Evolutionary conservation across 2,113 vertebrate species (phyloP).

Genomic region (Cheirogaleus medius): DNA sequence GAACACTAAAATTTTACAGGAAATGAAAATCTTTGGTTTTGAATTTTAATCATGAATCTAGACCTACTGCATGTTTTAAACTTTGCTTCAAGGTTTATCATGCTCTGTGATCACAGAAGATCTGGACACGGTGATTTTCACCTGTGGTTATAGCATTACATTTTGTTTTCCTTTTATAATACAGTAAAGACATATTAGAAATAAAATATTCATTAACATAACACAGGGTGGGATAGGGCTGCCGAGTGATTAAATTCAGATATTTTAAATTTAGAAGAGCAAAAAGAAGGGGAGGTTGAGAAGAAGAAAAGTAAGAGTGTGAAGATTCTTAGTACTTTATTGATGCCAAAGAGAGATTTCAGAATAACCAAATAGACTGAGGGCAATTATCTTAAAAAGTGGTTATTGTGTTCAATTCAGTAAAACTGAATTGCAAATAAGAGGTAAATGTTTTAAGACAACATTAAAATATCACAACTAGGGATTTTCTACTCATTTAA

Average conservation of each 20-base stretch:
- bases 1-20: conserved; percentile 79
- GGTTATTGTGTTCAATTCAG: not conserved
- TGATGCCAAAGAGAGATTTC: not conserved
- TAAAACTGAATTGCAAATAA: not conserved
- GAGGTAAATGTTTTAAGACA: conserved; percentile 58
- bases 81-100: conserved; percentile 76
- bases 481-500: not conserved
- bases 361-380: not conserved
- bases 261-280: not conserved
- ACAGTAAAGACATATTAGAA: not conserved
- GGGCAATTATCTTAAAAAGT: not conserved
- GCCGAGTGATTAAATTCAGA: not conserved
- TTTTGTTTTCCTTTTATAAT: not conserved
- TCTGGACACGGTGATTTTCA: conserved; percentile 78
- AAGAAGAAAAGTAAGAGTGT: not conserved
- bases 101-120: conserved; percentile 74
- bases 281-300: not conserved
- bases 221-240: fast-evolving
- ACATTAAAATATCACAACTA: conserved; percentile 50
- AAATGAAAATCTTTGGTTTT: conserved; percentile 82
- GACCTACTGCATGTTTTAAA: conserved; percentile 80
- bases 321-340: not conserved
- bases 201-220: not conserved
- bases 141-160: not conserved
- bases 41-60: conserved; percentile 80